Evolutionary conservation across 2,888 invertebrate species (phyloP).

Genomic region (Unio delphinus): DNA sequence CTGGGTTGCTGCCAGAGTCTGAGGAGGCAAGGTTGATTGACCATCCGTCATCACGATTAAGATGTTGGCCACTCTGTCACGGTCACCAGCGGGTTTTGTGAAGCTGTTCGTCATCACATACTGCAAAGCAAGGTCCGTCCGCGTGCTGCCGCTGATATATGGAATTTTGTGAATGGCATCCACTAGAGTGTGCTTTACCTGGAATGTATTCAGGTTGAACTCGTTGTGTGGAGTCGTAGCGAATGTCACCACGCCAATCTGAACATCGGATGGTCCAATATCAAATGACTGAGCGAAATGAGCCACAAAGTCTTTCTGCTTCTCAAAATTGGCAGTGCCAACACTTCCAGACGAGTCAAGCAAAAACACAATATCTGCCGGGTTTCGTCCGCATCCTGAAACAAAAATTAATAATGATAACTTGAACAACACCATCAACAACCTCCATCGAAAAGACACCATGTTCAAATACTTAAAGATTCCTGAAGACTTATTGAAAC

Average conservation of each 20-base stretch:
- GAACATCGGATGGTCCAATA: constrained; percentile 52
- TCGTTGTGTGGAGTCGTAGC: constrained; percentile 40
- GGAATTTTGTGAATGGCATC: constrained; percentile 47
- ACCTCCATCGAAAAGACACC: too few relatives aligned
- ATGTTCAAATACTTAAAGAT: too few relatives aligned
- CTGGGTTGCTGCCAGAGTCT: constrained; percentile 32
- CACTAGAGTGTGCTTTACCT: constrained; percentile 32
- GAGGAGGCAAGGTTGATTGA: constrained; percentile 37
- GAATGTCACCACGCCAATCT: constrained; percentile 56
- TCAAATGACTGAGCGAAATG: constrained; percentile 50
- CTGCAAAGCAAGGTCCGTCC: constrained; percentile 57
- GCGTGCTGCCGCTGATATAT: constrained; percentile 56
- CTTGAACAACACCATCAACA: too few relatives aligned
- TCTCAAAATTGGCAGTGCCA: constrained; percentile 45
- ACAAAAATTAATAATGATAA: neutral
- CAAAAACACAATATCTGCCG: constrained; percentile 57
- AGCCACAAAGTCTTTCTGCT: constrained; percentile 52
- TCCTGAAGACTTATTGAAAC: too few relatives aligned
- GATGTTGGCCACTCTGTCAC: constrained; percentile 51
- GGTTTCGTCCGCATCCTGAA: constrained; percentile 48
- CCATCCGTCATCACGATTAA: constrained; percentile 59
- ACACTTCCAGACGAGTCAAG: constrained; percentile 58
- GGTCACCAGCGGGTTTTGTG: constrained; percentile 47
- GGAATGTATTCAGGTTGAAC: constrained; percentile 51
- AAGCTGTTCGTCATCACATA: constrained; percentile 49